Conservation (phyloP, 2,888 invertebrate species). For the Carterocephalus palaemon region DNA sequence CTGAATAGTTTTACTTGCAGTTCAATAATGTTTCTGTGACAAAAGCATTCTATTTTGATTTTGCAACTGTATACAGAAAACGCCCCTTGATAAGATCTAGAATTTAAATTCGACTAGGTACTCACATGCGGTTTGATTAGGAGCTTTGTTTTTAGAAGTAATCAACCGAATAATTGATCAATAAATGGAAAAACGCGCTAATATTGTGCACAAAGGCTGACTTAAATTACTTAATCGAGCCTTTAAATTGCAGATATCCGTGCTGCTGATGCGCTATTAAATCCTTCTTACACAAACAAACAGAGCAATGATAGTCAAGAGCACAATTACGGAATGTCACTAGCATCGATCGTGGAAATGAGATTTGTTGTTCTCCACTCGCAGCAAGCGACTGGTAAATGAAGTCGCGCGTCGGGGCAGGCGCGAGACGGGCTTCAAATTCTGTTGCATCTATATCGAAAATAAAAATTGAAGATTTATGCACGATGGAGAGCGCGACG, state of each 20-base stretch:
- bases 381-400: conserved; percentile 22
- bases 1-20: conserved; percentile 16
- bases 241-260: conserved; percentile 9
- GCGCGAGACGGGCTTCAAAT: conserved; percentile 45
- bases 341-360: conserved; percentile 22
- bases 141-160: background rate
- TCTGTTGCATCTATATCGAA: conserved; percentile 64
- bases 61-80: conserved; percentile 8
- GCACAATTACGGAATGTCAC: conserved; percentile 24
- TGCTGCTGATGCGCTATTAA: conserved; percentile 14
- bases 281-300: conserved; percentile 13
- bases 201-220: background rate
- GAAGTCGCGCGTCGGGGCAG: conserved; percentile 40
- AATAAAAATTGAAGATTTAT: conserved; percentile 76
- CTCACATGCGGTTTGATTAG: background rate
- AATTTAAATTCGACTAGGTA: conserved; percentile 13
- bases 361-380: conserved; percentile 28
- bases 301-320: conserved; percentile 23
- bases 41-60: conserved; percentile 20
- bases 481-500: conserved; percentile 70
- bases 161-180: no score
- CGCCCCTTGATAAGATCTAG: conserved; percentile 6
- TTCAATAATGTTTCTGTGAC: conserved; percentile 12
- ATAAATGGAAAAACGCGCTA: background rate
- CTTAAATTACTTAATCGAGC: conserved; percentile 6